A percentile compares a stretch with the other conserved stretches of the same genome.
phyloP scores from a whole-genome alignment of 1,140 invertebrate species.

The Subanguina moxae region DNA sequence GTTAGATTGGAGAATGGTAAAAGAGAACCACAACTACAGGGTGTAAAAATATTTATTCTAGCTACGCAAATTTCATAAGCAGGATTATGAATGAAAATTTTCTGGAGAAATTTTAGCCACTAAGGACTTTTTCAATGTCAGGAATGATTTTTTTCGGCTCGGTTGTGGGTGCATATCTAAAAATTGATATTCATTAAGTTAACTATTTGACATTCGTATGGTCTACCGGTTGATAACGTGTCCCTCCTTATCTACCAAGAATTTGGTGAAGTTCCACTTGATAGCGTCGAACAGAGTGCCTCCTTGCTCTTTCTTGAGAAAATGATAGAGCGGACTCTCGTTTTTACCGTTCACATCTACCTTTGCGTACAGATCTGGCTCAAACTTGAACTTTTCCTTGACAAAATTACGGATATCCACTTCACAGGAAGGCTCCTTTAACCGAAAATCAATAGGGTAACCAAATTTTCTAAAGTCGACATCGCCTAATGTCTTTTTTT shows the following conservation, averaged over 20 bases:
- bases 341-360: slow-evolving; percentile 46
- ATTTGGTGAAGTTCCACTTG: slow-evolving; percentile 51
- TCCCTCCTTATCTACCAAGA: slow-evolving; percentile 37
- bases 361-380: slow-evolving; percentile 47
- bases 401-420: slow-evolving; percentile 45
- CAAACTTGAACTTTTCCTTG: slow-evolving; percentile 40
- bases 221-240: slow-evolving; percentile 39
- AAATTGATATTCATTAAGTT: background rate
- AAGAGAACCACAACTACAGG: no score
- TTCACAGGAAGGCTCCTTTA: slow-evolving; percentile 38
- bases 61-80: no score
- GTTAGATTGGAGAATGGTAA: no score
- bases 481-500: background rate
- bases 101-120: no score
- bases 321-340: slow-evolving; percentile 39
- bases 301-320: slow-evolving; percentile 44
- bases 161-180: background rate
- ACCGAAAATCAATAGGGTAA: no score
- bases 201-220: background rate
- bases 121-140: background rate
- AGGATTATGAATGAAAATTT: no score
- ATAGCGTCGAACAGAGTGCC: slow-evolving; percentile 40
- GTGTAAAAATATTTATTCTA: no score
- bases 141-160: slow-evolving; percentile 3
- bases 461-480: no score